Conservation (phyloP, 2,888 invertebrate species). For the Drosophila algonquin region DNA sequence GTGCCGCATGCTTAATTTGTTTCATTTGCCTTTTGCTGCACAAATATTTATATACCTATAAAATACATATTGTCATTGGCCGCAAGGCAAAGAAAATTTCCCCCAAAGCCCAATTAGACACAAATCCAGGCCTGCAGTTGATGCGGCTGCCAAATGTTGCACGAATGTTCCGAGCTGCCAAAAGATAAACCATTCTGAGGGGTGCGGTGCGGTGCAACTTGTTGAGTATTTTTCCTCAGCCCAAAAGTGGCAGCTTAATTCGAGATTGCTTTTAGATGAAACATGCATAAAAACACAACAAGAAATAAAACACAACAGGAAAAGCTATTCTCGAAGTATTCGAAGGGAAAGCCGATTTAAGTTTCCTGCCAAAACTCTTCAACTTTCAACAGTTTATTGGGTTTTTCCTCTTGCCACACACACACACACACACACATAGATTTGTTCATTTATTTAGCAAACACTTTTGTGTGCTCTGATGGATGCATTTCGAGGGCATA, state of each 20-base stretch:
- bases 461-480: slow-evolving; percentile 6
- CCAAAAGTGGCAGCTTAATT: slow-evolving; percentile 14
- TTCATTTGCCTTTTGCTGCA: slow-evolving; percentile 8
- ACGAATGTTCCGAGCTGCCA: neutral
- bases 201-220: slow-evolving; percentile 3
- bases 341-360: slow-evolving; percentile 25
- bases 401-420: slow-evolving; percentile 7
- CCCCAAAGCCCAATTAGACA: neutral
- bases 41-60: slow-evolving; percentile 16
- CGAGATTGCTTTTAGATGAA: slow-evolving; percentile 8
- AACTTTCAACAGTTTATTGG: slow-evolving; percentile 30
- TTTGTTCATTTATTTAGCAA: slow-evolving; percentile 29
- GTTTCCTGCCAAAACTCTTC: slow-evolving; percentile 22
- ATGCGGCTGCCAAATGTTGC: slow-evolving; percentile 4
- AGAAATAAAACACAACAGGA: neutral
- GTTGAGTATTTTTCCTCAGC: slow-evolving; percentile 11
- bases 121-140: neutral
- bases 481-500: slow-evolving; percentile 3
- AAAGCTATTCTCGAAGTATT: neutral
- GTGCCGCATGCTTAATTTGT: slow-evolving; percentile 55
- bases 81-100: neutral
- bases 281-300: neutral
- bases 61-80: slow-evolving; percentile 15
- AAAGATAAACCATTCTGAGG: neutral
- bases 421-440: slow-evolving; percentile 1